Evolutionary conservation across 2,113 vertebrate genomes (phyloP), one percentile per base, ranked within the genome.

Genomic region (Platysternon megacephalum): DNA sequence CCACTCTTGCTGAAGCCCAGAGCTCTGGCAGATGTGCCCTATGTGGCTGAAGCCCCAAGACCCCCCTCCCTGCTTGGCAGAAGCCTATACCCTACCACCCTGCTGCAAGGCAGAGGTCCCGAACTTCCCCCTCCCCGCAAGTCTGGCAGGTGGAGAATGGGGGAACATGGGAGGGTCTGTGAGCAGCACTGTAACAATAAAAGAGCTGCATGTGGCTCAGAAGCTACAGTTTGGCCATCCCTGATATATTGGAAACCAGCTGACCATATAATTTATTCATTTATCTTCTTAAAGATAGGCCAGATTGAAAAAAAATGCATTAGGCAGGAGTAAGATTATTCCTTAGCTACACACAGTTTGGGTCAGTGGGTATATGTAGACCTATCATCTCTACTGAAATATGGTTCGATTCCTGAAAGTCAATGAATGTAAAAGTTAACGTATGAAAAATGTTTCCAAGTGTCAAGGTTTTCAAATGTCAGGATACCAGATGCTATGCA

Each of bases 311-410:
- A 35, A 65, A 65, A 61, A 84, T 46, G 42, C 5, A 55, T 32
- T 24, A 49, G n/a, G 17, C 29, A 48, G 1, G 51, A 52, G 11
- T 76, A 76, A 76, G 10, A 44, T 76, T 39, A 76, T 76, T 76
- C 22, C 39, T 76, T 76, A 28, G 74, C 74, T 10, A 49, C 17
- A 13, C 3, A 5, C 2, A n/a, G 46, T 4, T 0, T 28, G 42
- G 1, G 0, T 29, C 65, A 35, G 11, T 21, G 17, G 5, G 13
- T 29, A 0, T 11, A 6, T 6, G 5, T 24, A n/a, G 8, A 8
- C 46, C 16, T 19, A 10, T 1, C 84, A 29, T 53, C 88, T 28
- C 3, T 4, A 85, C 2, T 6, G 16, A 82, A 46, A 82, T 1
- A 39, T 9, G 88, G 16, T 4, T 90, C 46, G 0, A 11, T 29